phyloP scores from a whole-genome alignment of 2,113 vertebrate species.

The Lycaon pictus region DNA sequence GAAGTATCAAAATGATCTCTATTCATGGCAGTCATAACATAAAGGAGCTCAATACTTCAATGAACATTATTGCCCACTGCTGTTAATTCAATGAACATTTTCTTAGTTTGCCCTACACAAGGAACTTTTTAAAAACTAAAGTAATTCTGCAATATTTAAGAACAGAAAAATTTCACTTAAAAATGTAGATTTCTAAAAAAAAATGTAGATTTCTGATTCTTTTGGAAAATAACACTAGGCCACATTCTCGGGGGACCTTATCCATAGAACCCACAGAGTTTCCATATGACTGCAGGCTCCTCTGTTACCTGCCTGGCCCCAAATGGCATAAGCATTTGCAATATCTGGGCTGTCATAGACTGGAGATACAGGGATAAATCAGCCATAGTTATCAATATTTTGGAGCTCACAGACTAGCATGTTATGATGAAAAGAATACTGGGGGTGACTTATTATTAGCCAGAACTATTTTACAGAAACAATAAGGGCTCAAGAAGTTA shows the following conservation, averaged over 20 bases:
- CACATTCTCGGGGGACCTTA: not conserved
- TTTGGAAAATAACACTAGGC: not conserved
- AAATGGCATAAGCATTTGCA: not conserved
- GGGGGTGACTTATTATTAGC: not conserved
- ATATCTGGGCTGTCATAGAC: not conserved
- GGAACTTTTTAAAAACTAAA: not conserved
- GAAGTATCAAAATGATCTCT: not conserved
- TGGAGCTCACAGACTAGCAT: not conserved
- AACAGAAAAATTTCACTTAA: not conserved
- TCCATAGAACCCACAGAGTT: not conserved
- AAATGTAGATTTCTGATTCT: not conserved
- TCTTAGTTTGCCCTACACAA: not conserved
- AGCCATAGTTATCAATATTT: not conserved
- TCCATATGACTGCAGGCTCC: not conserved
- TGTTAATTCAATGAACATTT: not conserved
- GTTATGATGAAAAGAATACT: not conserved
- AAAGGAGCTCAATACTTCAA: not conserved
- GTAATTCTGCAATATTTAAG: constrained; percentile 1
- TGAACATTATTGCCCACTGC: not conserved
- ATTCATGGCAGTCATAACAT: not conserved
- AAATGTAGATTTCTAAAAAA: not conserved
- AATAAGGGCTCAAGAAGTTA: not conserved
- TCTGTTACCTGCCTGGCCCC: not conserved
- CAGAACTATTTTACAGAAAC: not conserved
- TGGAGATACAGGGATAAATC: not conserved